Evolutionary conservation across 2,888 invertebrate genomes (phyloP), one percentile per base, ranked within the genome.

Genomic region (Formica aserva): DNA sequence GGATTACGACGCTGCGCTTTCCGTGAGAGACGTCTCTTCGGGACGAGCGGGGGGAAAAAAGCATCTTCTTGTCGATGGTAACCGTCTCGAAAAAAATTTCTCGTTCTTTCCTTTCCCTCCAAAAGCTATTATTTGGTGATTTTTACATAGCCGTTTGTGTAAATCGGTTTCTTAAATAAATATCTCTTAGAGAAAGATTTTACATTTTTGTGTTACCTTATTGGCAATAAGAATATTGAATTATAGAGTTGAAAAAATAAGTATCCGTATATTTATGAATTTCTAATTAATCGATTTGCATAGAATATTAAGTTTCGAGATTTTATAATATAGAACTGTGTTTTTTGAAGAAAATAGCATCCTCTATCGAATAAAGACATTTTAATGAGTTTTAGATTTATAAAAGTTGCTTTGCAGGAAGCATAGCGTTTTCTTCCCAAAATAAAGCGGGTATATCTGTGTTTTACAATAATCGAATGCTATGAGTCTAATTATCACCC

Each of bases 1-100:
- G 82, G 88, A 92, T 92, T 91, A 91, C 71, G 69, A 77, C 74
- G 87, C 74, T 82, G 83, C 52, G 60, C 60, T 69, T 78, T 69
- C 69, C 78, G 78, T 26, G 71, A 57, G 78, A 67, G 41, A 69
- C 38, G 26, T 78, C 78, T 78, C 41, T 35, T 45, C 60, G 41
- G 29, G 18, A 52, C 18, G 26, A 45, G n/a, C 41, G 13, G 8
- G 41, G 15, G 35, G 32, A 35, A 38, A n/a, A 57, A 8, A 9
- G 22, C 11, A 8, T 38, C 57, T 26, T 22, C 57, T 57, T 38
- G 26, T 55, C 11, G 22, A 38, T 52, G n/a, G 52, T 52, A 52
- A n/a, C n/a, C 9, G 45, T 45, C 15, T 67, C 9, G 6, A n/a
- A 45, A 32, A 69, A 57, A 45, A 55, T 26, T 3, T 35, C 41